Conservation (phyloP, 1,140 invertebrate species). For the Drosophila bocqueti region DNA sequence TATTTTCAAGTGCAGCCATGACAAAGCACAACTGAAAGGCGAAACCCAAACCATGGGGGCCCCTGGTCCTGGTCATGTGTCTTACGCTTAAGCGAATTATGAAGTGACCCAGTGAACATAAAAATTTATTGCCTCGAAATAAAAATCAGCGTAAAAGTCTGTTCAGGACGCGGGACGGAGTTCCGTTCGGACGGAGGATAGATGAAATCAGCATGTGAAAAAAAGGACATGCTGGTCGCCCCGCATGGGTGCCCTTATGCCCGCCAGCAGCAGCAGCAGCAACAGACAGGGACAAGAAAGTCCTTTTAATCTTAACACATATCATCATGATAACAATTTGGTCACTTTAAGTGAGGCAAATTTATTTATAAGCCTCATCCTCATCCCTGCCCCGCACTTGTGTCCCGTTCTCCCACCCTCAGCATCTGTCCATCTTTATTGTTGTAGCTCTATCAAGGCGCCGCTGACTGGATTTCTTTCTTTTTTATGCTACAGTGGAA, state of each 20-base stretch:
- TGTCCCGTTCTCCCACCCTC: not conserved
- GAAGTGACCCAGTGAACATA: slow-evolving; percentile 82
- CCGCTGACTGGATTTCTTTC: slow-evolving; percentile 9
- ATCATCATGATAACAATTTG: slow-evolving; percentile 85
- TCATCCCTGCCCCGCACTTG: slow-evolving; percentile 1
- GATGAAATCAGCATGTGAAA: slow-evolving; percentile 84
- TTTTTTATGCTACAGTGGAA: slow-evolving; percentile 36
- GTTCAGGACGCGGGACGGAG: slow-evolving; percentile 40
- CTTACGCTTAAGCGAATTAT: slow-evolving; percentile 81
- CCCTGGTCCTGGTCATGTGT: slow-evolving; percentile 46
- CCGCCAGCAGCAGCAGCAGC: slow-evolving; percentile 33
- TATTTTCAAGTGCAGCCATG: slow-evolving; percentile 25
- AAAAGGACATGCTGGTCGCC: slow-evolving; percentile 61
- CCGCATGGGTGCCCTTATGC: slow-evolving; percentile 25
- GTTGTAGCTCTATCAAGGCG: slow-evolving; percentile 51
- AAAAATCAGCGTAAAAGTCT: slow-evolving; percentile 82
- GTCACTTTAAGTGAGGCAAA: slow-evolving; percentile 85
- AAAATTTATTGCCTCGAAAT: slow-evolving; percentile 85
- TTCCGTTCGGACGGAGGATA: not conserved
- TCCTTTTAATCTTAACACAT: slow-evolving; percentile 85
- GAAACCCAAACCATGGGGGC: slow-evolving; percentile 16
- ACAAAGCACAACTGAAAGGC: slow-evolving; percentile 14
- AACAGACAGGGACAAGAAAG: slow-evolving; percentile 76
- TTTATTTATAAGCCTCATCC: slow-evolving; percentile 81
- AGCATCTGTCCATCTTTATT: slow-evolving; percentile 40